Evolutionary conservation across 2,888 invertebrate genomes (phyloP).

Genomic region (Hedya salicella): DNA sequence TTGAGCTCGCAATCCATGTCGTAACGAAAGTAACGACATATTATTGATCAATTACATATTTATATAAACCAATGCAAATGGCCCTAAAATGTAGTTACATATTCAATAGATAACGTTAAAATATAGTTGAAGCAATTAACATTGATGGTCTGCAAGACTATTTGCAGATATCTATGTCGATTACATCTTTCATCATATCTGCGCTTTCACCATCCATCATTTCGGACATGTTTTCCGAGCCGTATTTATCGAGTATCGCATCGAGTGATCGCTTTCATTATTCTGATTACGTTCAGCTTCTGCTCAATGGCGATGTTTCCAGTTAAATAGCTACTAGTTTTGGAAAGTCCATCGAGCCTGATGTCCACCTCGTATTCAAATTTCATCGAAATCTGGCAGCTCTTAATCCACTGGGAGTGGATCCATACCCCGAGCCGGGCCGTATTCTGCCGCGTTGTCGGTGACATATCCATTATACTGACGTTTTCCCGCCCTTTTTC

Average conservation of each 20-base stretch:
- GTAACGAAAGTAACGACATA: not conserved
- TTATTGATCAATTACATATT: not conserved
- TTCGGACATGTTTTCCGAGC: constrained; percentile 78
- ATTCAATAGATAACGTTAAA: constrained; percentile 1
- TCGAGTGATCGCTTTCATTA: constrained; percentile 76
- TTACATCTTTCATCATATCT: constrained; percentile 75
- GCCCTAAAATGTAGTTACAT: not conserved
- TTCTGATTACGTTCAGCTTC: constrained; percentile 64
- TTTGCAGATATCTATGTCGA: constrained; percentile 64
- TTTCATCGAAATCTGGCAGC: constrained; percentile 64
- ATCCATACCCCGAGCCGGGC: constrained; percentile 67
- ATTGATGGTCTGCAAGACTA: constrained; percentile 49
- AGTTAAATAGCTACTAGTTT: constrained; percentile 41
- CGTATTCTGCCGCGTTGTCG: constrained; percentile 74
- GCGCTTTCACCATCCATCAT: constrained; percentile 79
- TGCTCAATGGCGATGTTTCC: constrained; percentile 39
- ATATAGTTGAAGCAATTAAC: constrained; percentile 33
- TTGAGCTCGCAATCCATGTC: not conserved
- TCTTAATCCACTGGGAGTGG: constrained; percentile 74
- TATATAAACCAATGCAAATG: not conserved
- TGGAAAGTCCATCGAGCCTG: constrained; percentile 37
- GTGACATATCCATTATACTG: constrained; percentile 84
- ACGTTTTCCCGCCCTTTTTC: constrained; percentile 83
- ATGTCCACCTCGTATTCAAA: constrained; percentile 53
- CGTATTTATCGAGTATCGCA: constrained; percentile 77